Base-by-base conservation (phyloP, 1,140 invertebrate genomes). In the Drosophila subobscura region DNA sequence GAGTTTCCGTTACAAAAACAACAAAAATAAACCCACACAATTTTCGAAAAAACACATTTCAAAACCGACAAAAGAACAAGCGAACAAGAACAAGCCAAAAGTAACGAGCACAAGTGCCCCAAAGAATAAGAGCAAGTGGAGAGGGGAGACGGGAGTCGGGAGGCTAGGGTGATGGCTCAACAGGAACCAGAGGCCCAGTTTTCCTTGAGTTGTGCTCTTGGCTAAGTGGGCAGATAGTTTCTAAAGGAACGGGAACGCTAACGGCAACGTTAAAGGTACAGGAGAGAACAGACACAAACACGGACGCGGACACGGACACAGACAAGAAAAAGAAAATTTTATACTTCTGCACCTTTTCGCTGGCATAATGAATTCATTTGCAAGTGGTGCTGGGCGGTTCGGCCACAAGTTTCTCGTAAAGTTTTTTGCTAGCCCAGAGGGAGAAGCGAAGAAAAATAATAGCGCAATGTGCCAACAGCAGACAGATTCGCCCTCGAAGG, bases 361-460 rank as follows among this genome's bases (percentile, higher is more conserved):
- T 46, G 73, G 54, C 70, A 79, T 86, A 81, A 85, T 85, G 83
- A 85, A 81, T 81, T 70, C 81, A 86, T 88, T 37, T 77, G 73
- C 86, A 67, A 74, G 60, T 72, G 56, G 59, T 73, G 71, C 27
- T 14, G 16, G 16, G 16, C 33, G 8, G 29, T 3, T 37, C 49
- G 74, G 45, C 56, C 64, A 59, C 59, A 73, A 85, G 59, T 77
- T 72, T 63, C 27, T 27, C 57, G 53, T 49, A 72, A 66, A 68
- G 41, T 65, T 76, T 61, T 58, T 29, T 20, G 16, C 16, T 20
- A 20, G 46, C 46, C 23, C 37, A n/a, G 14, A 33, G 50, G 23
- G 7, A 50, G 47, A 58, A 46, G 47, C 12, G n/a, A 14, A 41
- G 20, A 44, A 46, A 73, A 58, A 56, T 29, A 57, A 52, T 33